Evolutionary conservation across 2,888 invertebrate genomes (phyloP).

Genomic region (Leucophenga montana): DNA sequence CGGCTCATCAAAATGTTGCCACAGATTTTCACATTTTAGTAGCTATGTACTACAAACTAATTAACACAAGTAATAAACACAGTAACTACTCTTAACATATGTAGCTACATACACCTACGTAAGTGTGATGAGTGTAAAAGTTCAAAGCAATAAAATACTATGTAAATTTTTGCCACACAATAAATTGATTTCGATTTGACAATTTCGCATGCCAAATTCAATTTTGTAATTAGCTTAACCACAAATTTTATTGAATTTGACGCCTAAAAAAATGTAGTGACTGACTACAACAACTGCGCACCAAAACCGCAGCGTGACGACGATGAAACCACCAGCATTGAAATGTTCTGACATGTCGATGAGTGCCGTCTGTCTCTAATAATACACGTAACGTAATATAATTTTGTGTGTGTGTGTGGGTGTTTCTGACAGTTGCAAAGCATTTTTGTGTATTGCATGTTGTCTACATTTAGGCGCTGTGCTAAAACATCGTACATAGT

Average conservation of each 20-base stretch:
- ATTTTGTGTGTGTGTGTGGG: background rate
- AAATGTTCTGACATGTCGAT: conserved; percentile 47
- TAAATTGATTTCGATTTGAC: conserved; percentile 31
- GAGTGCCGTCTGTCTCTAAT: background rate
- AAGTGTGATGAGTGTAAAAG: no score
- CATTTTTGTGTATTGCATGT: background rate
- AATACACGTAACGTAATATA: no score
- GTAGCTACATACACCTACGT: no score
- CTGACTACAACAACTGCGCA: conserved; percentile 32
- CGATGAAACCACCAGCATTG: conserved; percentile 44
- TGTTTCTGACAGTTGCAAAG: background rate
- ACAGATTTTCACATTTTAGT: no score
- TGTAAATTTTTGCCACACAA: background rate
- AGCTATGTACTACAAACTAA: no score
- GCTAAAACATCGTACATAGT: background rate
- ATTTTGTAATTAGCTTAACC: conserved; percentile 53
- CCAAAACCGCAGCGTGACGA: background rate
- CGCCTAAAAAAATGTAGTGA: conserved; percentile 33
- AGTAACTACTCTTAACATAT: no score
- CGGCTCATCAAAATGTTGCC: no score
- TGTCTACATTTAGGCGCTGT: background rate
- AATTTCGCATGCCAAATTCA: conserved; percentile 36
- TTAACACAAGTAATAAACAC: no score
- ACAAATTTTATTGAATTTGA: conserved; percentile 53
- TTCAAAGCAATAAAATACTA: no score